Percentiles rank a stretch among this genome's conserved stretches.
Conservation (phyloP, 2,113 vertebrate genomes). For the Macaca nemestrina region DNA sequence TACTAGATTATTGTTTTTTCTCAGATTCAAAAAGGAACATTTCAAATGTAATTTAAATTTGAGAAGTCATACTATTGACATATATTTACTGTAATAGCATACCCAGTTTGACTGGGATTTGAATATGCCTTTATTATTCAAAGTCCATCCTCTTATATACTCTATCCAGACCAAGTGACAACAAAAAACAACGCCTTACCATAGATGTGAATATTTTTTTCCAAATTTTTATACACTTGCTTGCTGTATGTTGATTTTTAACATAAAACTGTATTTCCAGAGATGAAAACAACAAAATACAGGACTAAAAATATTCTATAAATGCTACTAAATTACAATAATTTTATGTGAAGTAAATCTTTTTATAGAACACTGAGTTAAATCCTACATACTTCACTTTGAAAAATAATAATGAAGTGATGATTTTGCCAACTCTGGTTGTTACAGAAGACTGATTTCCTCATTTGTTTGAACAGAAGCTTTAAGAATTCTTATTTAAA, state of each 20-base stretch:
- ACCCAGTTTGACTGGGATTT: not conserved
- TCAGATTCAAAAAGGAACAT: not conserved
- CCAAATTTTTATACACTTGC: not conserved
- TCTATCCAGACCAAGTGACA: not conserved
- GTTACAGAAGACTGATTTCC: not conserved
- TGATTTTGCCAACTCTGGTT: not conserved
- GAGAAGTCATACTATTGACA: not conserved
- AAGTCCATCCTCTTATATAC: not conserved
- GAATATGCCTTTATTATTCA: not conserved
- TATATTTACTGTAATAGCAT: not conserved
- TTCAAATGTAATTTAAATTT: not conserved
- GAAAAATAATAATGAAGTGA: not conserved
- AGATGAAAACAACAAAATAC: not conserved
- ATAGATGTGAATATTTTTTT: not conserved
- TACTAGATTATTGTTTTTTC: not conserved
- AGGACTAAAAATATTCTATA: not conserved
- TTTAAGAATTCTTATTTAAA: constrained; percentile 1
- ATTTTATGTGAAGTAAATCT: not conserved
- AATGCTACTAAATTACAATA: not conserved
- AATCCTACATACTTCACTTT: not conserved
- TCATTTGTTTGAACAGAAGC: not conserved
- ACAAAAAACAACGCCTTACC: not conserved
- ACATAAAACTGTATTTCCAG: not conserved
- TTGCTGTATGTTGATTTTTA: not conserved
- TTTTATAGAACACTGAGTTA: not conserved